Evolutionary conservation across 2,888 invertebrate species (phyloP).

Genomic region (Ceratothoa steindachneri): DNA sequence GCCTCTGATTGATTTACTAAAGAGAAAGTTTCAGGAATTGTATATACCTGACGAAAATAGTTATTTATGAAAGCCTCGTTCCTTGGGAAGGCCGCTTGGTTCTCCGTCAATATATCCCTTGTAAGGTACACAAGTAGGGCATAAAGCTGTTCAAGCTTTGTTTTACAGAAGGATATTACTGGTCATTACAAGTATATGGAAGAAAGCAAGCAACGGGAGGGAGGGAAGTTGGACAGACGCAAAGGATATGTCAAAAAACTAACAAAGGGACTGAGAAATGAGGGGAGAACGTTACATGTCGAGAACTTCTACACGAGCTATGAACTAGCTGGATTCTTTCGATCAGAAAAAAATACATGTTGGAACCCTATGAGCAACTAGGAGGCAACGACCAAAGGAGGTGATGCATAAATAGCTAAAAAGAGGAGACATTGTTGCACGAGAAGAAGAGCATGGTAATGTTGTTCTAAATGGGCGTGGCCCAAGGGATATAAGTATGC

Average conservation of each 20-base stretch:
- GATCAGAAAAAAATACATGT: no score
- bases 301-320: background rate
- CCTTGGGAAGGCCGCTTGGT: background rate
- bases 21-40: no score
- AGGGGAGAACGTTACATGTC: background rate
- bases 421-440: background rate
- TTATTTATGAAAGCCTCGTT: background rate
- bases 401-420: background rate
- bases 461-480: background rate
- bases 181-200: background rate
- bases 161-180: background rate
- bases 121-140: background rate
- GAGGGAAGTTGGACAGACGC: background rate
- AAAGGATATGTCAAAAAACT: background rate
- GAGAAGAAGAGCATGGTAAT: background rate
- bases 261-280: background rate
- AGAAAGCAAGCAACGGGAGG: background rate
- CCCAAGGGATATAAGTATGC: background rate
- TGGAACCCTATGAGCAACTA: background rate
- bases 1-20: no score
- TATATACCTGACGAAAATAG: no score
- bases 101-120: background rate
- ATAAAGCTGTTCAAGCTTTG: background rate
- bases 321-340: background rate
- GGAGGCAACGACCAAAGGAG: background rate